These are phyloP conservation scores for Drosophila quadrilineata DNA, from an alignment of 1,140 invertebrate species.

Conservation along the genomic window DNA sequence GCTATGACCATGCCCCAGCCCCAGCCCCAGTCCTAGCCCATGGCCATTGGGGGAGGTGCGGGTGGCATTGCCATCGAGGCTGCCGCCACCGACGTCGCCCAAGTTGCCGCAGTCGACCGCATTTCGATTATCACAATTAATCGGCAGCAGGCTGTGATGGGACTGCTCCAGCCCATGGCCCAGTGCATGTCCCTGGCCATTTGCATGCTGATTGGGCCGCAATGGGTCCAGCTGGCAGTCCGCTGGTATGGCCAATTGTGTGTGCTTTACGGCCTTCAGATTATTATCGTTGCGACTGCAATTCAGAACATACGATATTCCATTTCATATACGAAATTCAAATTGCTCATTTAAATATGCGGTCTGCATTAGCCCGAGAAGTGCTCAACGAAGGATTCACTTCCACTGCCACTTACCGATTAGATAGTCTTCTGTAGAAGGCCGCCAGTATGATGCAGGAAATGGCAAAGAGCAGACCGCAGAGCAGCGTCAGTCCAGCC, in stretches of 20 bases:
- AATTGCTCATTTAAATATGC: too few relatives aligned
- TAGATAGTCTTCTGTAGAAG: conserved; percentile 85
- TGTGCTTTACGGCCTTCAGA: conserved; percentile 80
- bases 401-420: conserved; percentile 77
- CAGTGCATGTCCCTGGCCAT: conserved; percentile 20
- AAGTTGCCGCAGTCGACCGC: conserved; percentile 49
- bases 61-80: conserved; percentile 32
- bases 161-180: conserved; percentile 47
- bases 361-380: conserved; percentile 31
- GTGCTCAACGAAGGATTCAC: conserved; percentile 10
- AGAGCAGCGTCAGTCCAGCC: conserved; percentile 87
- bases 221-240: conserved; percentile 80
- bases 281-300: conserved; percentile 77
- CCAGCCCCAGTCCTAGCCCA: too few relatives aligned
- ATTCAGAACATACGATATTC: too few relatives aligned
- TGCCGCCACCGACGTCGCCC: conserved; percentile 40
- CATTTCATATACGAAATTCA: too few relatives aligned
- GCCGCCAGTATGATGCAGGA: conserved; percentile 88
- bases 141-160: conserved; percentile 75
- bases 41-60: conserved; percentile 48
- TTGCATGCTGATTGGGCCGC: conserved; percentile 56
- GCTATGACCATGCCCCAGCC: conserved; percentile 23
- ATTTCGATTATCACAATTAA: conserved; percentile 68
- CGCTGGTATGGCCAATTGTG: conserved; percentile 73
- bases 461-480: conserved; percentile 86